Evolutionary conservation across 2,888 invertebrate species (phyloP).

Genomic region (Nudaria mundana): DNA sequence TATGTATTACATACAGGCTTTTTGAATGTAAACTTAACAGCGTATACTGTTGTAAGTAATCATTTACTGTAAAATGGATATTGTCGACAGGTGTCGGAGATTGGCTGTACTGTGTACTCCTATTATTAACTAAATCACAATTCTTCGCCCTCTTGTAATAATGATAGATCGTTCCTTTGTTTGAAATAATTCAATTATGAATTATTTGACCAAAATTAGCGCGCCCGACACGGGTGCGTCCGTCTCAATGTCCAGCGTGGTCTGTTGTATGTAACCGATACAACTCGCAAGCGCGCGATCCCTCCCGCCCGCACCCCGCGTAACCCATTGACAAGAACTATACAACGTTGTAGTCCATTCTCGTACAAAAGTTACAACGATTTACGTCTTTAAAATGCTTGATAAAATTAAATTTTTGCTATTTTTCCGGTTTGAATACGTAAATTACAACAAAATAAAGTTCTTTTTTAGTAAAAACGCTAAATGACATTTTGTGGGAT

Average conservation of each 20-base stretch:
- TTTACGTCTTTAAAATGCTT: background rate
- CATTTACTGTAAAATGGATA: background rate
- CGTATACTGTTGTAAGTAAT: background rate
- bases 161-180: too few relatives aligned
- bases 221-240: background rate
- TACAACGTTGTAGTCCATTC: background rate
- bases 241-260: background rate
- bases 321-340: background rate
- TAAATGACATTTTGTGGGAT: background rate
- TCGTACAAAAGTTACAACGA: background rate
- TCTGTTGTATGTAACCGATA: conserved; percentile 1
- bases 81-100: background rate
- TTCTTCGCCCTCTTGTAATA: too few relatives aligned
- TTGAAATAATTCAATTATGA: too few relatives aligned
- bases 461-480: background rate
- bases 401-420: background rate
- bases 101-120: background rate
- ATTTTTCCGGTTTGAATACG: background rate
- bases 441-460: background rate
- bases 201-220: too few relatives aligned
- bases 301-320: background rate
- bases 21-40: background rate
- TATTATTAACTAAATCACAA: too few relatives aligned
- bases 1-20: background rate
- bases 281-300: too few relatives aligned